These are phyloP conservation scores for Ceratitis capitata DNA, from an alignment of 1,140 invertebrate species.

Conservation along the genomic window DNA sequence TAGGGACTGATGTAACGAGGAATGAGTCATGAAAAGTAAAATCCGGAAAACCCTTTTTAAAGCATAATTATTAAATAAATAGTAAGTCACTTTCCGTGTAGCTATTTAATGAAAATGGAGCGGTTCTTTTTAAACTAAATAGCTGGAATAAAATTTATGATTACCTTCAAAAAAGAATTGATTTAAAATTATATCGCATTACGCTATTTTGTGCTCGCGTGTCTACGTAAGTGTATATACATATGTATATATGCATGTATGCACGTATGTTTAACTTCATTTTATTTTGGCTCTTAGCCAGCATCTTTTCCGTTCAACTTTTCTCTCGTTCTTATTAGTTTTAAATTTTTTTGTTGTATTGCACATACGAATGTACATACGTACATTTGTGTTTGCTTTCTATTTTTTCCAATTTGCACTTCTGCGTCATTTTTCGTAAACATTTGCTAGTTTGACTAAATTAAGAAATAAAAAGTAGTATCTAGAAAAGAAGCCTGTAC, in stretches of 20 bases:
- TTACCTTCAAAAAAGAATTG: neutral
- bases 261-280: neutral
- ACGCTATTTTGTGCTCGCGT: neutral
- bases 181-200: neutral
- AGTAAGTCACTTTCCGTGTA: no score
- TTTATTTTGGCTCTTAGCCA: neutral
- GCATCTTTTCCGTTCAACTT: neutral
- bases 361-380: no score
- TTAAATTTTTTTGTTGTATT: neutral
- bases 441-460: neutral
- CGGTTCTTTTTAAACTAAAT: no score
- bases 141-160: no score
- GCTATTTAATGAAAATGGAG: no score
- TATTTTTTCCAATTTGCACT: neutral
- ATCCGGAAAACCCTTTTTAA: neutral
- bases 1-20: neutral
- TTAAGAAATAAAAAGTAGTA: no score
- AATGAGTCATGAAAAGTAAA: neutral
- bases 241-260: neutral
- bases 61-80: neutral
- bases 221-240: neutral
- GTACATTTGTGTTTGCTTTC: no score
- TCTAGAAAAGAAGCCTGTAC: neutral
- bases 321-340: neutral
- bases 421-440: conserved; percentile 11